Base-by-base conservation (phyloP, 2,797 vertebrate genomes). In the Leucoraja ocellata region DNA sequence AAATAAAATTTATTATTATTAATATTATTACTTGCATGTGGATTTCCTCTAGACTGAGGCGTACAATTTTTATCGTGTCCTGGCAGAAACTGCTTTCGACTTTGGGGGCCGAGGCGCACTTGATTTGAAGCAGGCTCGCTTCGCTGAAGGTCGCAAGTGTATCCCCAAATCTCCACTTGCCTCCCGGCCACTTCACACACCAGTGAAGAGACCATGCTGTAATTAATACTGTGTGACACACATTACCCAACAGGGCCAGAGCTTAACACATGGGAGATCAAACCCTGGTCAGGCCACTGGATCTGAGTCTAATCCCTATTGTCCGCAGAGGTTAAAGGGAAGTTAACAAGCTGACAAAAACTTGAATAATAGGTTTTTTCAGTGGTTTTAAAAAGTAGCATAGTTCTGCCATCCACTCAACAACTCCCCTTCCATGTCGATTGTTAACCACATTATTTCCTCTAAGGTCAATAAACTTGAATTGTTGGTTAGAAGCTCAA, bases 321-420 rank as follows among this genome's bases (percentile, higher is more conserved):
- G 58, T 16, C 83, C n/a, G 83, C 58, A 86, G 25, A n/a, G 83
- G 28, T 86, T 86, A 11, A n/a, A 86, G 28, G 58, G 54, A 63
- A 86, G 28, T 63, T 16, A 63, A 63, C 58, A 4, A 16, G 83
- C 58, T 63, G 58, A 86, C 11, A n/a, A 63, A 46, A 25, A 86
- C 28, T 61, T 86, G 58, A 86, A 63, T 63, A 86, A 86, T 86
- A 25, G 83, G 58, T 86, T 86, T 86, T 63, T 25, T 58, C 23
- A 61, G 28, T 63, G 28, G 32, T 86, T 63, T 63, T 28, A 25
- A 63, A 86, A 86, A 28, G 25, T 5, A 0, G 25, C n/a, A 8
- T 54, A 46, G 21, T 1, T 63, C 58, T 63, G 1, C n/a, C 28
- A 86, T 86, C 83, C 16, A 0, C 58, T 63, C 54, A 16, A 28